phyloP scores from a whole-genome alignment of 2,113 vertebrate genomes.

The Silurus asotus region DNA sequence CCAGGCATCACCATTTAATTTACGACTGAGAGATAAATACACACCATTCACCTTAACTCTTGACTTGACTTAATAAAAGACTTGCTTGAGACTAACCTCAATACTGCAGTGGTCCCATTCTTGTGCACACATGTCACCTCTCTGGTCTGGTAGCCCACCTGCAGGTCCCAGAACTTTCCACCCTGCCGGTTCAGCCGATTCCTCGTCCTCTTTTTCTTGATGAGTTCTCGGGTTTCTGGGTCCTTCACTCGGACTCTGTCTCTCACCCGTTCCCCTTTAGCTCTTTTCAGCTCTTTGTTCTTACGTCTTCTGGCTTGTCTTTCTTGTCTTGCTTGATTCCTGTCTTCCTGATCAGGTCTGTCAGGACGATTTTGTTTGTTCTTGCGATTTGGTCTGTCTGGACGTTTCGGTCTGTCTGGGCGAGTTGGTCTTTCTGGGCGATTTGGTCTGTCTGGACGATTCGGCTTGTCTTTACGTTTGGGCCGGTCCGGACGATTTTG shows the following conservation, averaged over 20 bases:
- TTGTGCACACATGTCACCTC: constrained; percentile 85
- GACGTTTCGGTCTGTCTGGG: constrained; percentile 51
- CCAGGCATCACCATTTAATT: too few relatives aligned
- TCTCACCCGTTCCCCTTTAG: constrained; percentile 70
- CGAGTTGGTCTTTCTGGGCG: constrained; percentile 57
- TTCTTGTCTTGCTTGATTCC: constrained; percentile 73
- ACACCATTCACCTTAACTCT: too few relatives aligned
- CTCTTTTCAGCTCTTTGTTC: constrained; percentile 77
- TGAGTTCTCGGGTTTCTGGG: constrained; percentile 85
- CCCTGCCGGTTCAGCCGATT: constrained; percentile 90
- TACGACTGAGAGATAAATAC: too few relatives aligned
- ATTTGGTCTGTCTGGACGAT: constrained; percentile 51
- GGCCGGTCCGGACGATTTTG: constrained; percentile 20
- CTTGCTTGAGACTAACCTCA: constrained; percentile 76
- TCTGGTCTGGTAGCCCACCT: constrained; percentile 92
- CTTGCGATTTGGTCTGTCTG: constrained; percentile 54
- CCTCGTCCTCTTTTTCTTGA: constrained; percentile 89
- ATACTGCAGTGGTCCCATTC: constrained; percentile 77
- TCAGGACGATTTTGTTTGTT: constrained; percentile 43
- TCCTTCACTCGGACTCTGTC: constrained; percentile 78
- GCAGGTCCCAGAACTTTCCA: constrained; percentile 89
- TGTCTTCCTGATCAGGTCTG: constrained; percentile 55
- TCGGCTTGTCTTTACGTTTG: constrained; percentile 43
- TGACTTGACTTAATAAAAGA: background rate
- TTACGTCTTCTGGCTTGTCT: constrained; percentile 75